A percentile compares a stretch with the other conserved stretches of the same genome.
These are phyloP conservation scores for Conomelus anceps DNA, from an alignment of 2,888 invertebrate species.

Conservation along the genomic window DNA sequence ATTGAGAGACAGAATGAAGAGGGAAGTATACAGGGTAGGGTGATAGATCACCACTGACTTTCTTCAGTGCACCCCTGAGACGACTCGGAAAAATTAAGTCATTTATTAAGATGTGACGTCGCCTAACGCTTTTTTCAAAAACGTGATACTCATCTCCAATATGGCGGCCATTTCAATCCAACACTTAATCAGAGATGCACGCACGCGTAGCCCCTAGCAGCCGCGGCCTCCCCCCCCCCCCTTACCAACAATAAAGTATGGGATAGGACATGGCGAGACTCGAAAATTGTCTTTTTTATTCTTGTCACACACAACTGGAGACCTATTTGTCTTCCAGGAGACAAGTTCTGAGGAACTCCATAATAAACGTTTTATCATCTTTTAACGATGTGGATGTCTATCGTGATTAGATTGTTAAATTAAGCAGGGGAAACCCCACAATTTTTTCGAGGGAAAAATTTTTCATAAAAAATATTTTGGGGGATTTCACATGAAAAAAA, in stretches of 20 bases:
- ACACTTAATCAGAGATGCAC: background rate
- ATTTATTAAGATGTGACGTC: conserved; percentile 19
- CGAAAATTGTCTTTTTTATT: background rate
- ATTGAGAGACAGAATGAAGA: background rate
- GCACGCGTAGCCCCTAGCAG: background rate
- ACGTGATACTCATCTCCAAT: conserved; percentile 13
- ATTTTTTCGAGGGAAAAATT: too few relatives aligned
- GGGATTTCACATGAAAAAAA: too few relatives aligned
- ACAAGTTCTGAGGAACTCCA: background rate
- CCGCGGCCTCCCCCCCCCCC: background rate
- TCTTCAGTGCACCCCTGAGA: conserved; percentile 7
- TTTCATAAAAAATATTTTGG: too few relatives aligned
- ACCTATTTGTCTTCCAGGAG: background rate
- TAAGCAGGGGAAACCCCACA: too few relatives aligned
- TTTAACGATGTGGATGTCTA: background rate
- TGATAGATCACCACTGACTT: conserved; percentile 1
- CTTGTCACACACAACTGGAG: background rate
- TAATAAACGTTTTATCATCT: background rate
- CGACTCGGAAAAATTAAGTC: conserved; percentile 22
- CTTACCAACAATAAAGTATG: background rate
- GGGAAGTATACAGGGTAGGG: background rate
- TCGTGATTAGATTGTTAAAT: background rate
- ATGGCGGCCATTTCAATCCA: conserved; percentile 1
- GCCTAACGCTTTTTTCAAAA: conserved; percentile 9
- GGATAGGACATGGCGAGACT: background rate